Evolutionary conservation across 2,797 vertebrate genomes (phyloP), one percentile per base, ranked within the genome.

Genomic region (Syngnathus rostellatus): DNA sequence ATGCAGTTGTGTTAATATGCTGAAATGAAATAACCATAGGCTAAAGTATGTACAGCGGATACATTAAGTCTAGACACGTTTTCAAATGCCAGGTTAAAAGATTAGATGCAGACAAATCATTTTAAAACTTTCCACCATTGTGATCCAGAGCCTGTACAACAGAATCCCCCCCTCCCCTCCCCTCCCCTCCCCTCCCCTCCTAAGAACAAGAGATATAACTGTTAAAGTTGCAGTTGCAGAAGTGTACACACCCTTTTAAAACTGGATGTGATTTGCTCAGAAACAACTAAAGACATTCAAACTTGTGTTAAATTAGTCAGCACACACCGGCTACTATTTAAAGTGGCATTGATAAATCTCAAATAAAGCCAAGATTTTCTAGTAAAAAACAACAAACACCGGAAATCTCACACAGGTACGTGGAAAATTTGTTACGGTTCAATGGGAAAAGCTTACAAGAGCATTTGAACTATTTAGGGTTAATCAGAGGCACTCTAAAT

Each of bases 1-100:
- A 37, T 61, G 68, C 31, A 66, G 57, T 66, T 63, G 64, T 71
- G 64, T 81, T 71, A 72, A 77, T 74, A 69, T 76, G 73, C 70
- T 67, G 38, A 55, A 63, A 65, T 64, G 59, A 70, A 79, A 31
- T 65, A 62, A 74, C 79, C 70, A 48, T 59, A 60, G 66, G 73
- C 60, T 62, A 60, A 43, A 21, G 38, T n/a, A 60, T 9, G 6
- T 61, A 11, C 4, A 54, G 8, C 25, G 9, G 21, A 1, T 54
- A 54, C 12, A 23, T 37, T 6, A 19, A 25, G 14, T 53, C 50
- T 21, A 10, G 3, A 53, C 50, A 53, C 10, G 8, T 23, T 21
- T 53, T 46, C 8, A 21, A 21, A 53, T 53, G 2, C 50, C 50
- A 21, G n/a, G n/a, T 23, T 53, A 9, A 21, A 14, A 46, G 5